Percentiles rank a stretch among this genome's conserved stretches.
Conservation (phyloP, 2,113 vertebrate species). For the Cricetomys ansorgei region DNA sequence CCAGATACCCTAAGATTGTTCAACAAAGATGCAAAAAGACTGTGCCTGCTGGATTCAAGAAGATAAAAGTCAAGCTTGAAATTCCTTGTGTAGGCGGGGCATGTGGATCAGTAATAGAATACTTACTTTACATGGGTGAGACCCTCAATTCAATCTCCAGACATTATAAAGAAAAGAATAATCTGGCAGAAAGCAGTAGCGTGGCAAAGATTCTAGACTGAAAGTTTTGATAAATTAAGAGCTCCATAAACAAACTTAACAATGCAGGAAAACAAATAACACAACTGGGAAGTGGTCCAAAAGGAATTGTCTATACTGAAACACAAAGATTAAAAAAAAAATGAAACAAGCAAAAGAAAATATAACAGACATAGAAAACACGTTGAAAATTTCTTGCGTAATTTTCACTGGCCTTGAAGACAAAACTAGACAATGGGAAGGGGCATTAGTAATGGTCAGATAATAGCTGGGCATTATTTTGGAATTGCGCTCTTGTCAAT, state of each 20-base stretch:
- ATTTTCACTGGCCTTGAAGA: background rate
- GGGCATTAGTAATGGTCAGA: background rate
- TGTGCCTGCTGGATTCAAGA: background rate
- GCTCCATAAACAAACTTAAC: background rate
- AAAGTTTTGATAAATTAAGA: conserved; percentile 40
- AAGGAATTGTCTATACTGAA: conserved; percentile 14
- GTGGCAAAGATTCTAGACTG: background rate
- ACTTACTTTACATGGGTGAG: background rate
- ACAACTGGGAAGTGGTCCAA: background rate
- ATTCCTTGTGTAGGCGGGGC: background rate
- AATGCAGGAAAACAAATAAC: background rate
- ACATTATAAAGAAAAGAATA: background rate
- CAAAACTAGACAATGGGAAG: background rate
- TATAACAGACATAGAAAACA: conserved; percentile 2
- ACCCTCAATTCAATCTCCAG: background rate
- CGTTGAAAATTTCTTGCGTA: background rate
- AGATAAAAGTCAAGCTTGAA: conserved; percentile 41
- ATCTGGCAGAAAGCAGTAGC: background rate
- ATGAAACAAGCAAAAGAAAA: conserved; percentile 16
- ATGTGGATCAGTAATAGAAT: background rate
- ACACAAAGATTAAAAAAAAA: conserved; percentile 5
- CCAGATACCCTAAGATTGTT: background rate
- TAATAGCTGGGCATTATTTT: conserved; percentile 17
- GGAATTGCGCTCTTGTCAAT: background rate
- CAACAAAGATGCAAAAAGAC: background rate